Evolutionary conservation across 2,797 vertebrate species (phyloP), one percentile per base, ranked within the genome.

Genomic region (Gallinago stenura): DNA sequence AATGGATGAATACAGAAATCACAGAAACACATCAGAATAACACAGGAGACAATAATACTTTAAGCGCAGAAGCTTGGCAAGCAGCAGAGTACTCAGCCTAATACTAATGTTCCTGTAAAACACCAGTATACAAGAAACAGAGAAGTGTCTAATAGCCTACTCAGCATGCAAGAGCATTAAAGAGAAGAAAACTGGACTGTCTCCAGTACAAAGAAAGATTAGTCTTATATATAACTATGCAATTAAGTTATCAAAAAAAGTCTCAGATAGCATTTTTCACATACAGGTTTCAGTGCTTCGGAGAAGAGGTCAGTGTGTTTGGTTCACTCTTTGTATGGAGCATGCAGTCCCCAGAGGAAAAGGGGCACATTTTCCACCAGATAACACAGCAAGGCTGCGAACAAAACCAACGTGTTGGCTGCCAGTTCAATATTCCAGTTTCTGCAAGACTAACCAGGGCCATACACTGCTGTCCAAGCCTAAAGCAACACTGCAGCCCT

Each of bases 31-130:
- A 92, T 80, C 87, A 87, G 68, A 89, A 77, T 41, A 95, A 80
- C 33, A 77, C 20, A 72, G 43, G n/a, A 83, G 87, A 81, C 70
- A 70, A 89, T 41, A 92, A 80, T 87, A 87, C 31, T 89, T 89
- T 20, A 77, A 84, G 57, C 0, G 1, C 46, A 91, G n/a, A 71
- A 79, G 53, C 79, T 83, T 95, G 89, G 95, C 96, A 95, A 85
- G 87, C 88, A 94, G 30, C 41, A 91, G 39, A 66, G 43, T 89
- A 91, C 84, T 95, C 89, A 89, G 75, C 48, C 64, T 66, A 83
- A 83, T 83, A 75, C 61, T 90, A 83, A 93, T 61, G 81, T 83
- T 92, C 84, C 93, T 91, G 68, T 94, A 94, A 85, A 95, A 88
- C 58, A 86, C 8, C 53, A 35, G 57, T 12, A 53, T 53, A 83